Base-by-base conservation (phyloP, 2,113 vertebrate genomes). In the Malurus alboscapulatus region DNA sequence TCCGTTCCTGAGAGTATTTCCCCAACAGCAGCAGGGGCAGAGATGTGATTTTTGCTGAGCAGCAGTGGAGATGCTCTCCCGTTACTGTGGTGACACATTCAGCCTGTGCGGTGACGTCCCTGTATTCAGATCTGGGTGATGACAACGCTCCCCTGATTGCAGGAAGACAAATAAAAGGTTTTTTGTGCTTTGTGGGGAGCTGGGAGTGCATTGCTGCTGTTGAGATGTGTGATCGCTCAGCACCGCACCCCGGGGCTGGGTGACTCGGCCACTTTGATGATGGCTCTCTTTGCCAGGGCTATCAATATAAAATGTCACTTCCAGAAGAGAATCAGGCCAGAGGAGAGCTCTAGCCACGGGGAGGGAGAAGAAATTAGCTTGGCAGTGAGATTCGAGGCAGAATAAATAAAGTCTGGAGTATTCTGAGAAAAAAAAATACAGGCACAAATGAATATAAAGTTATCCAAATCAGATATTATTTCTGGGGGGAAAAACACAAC, bases 281-380 rank as follows among this genome's bases (percentile, higher is more conserved):
- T 83, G 75, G 40, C 79, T 93, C 44, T 93, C 76, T 81, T 38
- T 47, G 85, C 80, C 65, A 62, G 47, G 83, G 36, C 84, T 90
- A 62, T 92, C 93, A 72, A 85, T 95, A 87, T 61, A 54, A 92
- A 92, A 34, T 95, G 92, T 88, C 86, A 68, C 74, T 79, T 94
- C 75, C 30, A 36, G 90, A 63, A 48, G 61, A 85, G 32, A 79
- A 47, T 92, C 55, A 44, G 87, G 61, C 58, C 44, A 79, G 27
- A 54, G 76, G 67, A 86, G 29, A 93, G 42, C 81, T 95, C 82
- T 84, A 81, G 58, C 80, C 78, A 92, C 40, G 27, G 47, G 89
- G 73, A 81, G 38, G 26, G 55, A 94, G 93, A 47, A 58, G 80
- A 88, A 69, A 83, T 74, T 48, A 69, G 14, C 16, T 94, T 61